Percentiles rank a stretch among this genome's conserved stretches.
phyloP scores from a whole-genome alignment of 35 echinoderm and acorn worm genomes.

The Apostichopus japonicus region DNA sequence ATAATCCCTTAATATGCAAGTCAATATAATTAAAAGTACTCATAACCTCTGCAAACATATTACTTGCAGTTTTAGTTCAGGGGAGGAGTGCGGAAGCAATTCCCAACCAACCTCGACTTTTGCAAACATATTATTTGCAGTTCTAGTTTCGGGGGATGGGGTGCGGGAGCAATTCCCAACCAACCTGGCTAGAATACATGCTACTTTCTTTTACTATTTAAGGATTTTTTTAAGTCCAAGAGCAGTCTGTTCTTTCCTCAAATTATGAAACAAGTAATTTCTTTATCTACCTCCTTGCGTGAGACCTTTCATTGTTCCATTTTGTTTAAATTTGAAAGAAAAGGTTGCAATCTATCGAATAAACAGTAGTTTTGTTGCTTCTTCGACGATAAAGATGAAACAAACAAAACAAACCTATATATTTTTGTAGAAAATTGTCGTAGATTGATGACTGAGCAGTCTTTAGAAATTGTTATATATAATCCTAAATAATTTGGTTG shows the following conservation, averaged over 20 bases:
- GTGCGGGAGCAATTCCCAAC: too few species aligned
- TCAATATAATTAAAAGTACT: too few species aligned
- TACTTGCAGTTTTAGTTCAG: not conserved
- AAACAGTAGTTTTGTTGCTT: not conserved
- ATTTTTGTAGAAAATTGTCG: not conserved
- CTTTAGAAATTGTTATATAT: not conserved
- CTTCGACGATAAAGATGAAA: not conserved
- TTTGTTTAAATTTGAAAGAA: not conserved
- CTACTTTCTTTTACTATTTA: not conserved
- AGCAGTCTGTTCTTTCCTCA: not conserved
- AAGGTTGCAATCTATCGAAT: not conserved
- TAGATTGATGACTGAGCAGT: not conserved
- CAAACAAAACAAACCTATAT: not conserved
- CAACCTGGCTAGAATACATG: not conserved
- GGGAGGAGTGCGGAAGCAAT: too few species aligned
- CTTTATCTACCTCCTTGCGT: not conserved
- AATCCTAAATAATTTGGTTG: not conserved
- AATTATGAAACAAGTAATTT: not conserved
- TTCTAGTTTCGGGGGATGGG: not conserved
- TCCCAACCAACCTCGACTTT: not conserved
- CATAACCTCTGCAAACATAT: not conserved
- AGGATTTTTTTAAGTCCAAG: not conserved
- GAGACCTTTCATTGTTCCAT: not conserved
- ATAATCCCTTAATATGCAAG: too few species aligned
- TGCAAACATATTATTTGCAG: not conserved